Percentiles rank a stretch among this genome's conserved stretches.
phyloP scores from a whole-genome alignment of 2,888 invertebrate species.

The Coelinius sp. region DNA sequence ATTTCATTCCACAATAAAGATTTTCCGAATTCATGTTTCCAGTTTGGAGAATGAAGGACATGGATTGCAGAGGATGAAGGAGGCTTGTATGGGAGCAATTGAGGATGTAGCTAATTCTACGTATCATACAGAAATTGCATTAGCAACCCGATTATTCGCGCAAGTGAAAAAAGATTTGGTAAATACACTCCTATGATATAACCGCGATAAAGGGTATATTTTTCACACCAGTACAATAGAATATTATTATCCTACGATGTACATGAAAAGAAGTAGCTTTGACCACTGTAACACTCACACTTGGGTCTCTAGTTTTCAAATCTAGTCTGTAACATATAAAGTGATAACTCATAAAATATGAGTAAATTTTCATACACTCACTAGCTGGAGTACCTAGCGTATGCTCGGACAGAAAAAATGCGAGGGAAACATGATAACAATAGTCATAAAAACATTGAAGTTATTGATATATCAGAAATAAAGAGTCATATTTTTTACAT shows the following conservation, averaged over 20 bases:
- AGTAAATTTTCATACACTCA: too few relatives aligned
- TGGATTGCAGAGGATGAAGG: slow-evolving; percentile 56
- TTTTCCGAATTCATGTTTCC: slow-evolving; percentile 32
- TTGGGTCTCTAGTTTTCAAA: too few relatives aligned
- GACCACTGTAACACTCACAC: too few relatives aligned
- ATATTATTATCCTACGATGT: background rate
- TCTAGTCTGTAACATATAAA: too few relatives aligned
- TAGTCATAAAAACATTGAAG: background rate
- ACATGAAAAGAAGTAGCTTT: too few relatives aligned
- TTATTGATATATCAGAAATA: background rate
- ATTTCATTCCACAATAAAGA: background rate
- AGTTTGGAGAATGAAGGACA: slow-evolving; percentile 57
- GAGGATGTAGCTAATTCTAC: slow-evolving; percentile 46
- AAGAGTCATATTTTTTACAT: slow-evolving; percentile 26
- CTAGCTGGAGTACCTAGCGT: too few relatives aligned
- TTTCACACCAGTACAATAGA: too few relatives aligned
- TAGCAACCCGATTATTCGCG: slow-evolving; percentile 50
- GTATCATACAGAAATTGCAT: slow-evolving; percentile 48
- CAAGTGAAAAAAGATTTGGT: slow-evolving; percentile 59
- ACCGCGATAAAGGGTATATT: background rate
- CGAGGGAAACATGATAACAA: too few relatives aligned
- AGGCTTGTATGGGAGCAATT: slow-evolving; percentile 47
- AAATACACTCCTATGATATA: slow-evolving; percentile 29
- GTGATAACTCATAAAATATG: too few relatives aligned
- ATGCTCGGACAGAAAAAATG: too few relatives aligned